Conservation (phyloP, 2,888 invertebrate species). For the Dryococelus australis region DNA sequence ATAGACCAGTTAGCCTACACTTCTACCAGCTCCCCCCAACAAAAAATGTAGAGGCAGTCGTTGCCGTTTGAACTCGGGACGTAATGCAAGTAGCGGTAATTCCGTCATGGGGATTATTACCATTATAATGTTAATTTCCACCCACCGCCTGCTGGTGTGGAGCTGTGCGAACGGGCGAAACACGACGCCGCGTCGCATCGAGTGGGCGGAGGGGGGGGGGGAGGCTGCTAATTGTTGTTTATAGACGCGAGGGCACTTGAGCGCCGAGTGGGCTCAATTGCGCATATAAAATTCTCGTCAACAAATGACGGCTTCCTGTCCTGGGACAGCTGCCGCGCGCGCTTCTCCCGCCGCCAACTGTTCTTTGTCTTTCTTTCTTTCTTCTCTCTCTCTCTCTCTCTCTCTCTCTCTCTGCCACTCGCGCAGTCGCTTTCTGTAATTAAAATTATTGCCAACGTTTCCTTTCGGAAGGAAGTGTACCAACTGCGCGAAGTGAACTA, state of each 20-base stretch:
- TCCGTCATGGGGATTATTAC: no score
- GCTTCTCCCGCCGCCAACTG: background rate
- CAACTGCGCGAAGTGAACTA: no score
- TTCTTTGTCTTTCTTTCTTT: background rate
- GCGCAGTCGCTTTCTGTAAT: no score
- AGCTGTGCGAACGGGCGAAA: background rate
- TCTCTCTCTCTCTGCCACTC: background rate
- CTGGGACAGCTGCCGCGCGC: background rate
- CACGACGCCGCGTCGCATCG: background rate
- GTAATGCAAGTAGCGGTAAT: no score
- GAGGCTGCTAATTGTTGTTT: background rate
- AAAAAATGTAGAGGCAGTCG: no score
- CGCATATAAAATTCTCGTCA: slow-evolving; percentile 9
- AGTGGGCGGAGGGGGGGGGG: background rate
- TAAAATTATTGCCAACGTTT: background rate
- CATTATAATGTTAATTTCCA: no score
- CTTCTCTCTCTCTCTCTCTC: background rate
- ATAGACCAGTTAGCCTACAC: no score
- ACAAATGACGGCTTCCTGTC: background rate
- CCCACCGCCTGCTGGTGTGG: background rate
- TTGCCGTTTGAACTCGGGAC: no score
- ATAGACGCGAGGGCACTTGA: background rate
- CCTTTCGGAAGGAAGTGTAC: background rate
- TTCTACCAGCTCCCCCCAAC: no score
- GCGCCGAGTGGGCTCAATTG: background rate